A percentile compares a stretch with the other conserved stretches of the same genome.
These are phyloP conservation scores for Lasioglossum zephyrum DNA, from an alignment of 2,888 invertebrate genomes.

Conservation along the genomic window DNA sequence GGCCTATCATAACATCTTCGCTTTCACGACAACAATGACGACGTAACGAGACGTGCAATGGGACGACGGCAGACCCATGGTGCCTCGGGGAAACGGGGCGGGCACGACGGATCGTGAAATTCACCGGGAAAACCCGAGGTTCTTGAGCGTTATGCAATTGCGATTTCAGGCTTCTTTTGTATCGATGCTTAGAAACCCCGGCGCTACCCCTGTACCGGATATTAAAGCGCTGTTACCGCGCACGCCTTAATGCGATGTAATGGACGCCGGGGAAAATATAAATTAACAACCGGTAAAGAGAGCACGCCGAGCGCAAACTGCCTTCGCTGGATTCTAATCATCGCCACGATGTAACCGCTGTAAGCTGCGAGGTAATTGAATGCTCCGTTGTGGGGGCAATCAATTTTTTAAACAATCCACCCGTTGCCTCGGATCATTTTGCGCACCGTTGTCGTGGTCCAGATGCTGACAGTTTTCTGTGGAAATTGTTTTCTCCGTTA, in stretches of 20 bases:
- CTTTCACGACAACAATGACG: slow-evolving; percentile 64
- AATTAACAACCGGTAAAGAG: slow-evolving; percentile 1
- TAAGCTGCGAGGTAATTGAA: neutral
- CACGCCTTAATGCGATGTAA: slow-evolving; percentile 7
- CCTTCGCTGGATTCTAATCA: neutral
- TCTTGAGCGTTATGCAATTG: slow-evolving; percentile 5
- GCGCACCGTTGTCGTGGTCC: neutral
- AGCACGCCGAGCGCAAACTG: neutral
- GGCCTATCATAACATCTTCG: slow-evolving; percentile 70
- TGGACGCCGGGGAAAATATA: neutral
- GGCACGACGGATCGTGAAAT: neutral
- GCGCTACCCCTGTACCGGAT: neutral
- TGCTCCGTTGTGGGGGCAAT: neutral
- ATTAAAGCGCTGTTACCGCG: slow-evolving; percentile 14
- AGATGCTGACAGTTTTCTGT: neutral
- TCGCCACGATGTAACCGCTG: neutral
- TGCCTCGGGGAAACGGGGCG: slow-evolving; percentile 32
- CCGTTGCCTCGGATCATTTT: neutral
- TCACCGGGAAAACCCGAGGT: slow-evolving; percentile 2
- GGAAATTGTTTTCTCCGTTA: neutral
- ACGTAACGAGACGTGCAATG: slow-evolving; percentile 65
- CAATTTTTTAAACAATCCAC: slow-evolving; percentile 11
- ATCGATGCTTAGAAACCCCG: slow-evolving; percentile 8
- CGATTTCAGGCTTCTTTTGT: neutral
- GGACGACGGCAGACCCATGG: slow-evolving; percentile 38